Conservation (phyloP, 2,888 invertebrate species). For the Epinotia nisella region DNA sequence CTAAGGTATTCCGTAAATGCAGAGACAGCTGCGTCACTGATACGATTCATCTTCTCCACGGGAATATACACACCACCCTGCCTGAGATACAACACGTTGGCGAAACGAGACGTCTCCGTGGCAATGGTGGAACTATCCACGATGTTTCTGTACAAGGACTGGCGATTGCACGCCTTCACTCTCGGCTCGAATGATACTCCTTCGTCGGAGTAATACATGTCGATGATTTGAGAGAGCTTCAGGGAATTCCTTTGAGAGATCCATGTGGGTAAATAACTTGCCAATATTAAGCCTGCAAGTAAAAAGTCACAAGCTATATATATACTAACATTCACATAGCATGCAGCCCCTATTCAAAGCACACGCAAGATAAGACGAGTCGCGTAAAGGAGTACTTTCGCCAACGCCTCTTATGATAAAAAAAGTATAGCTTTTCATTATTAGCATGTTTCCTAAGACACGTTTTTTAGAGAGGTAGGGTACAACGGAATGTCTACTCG, state of each 20-base stretch:
- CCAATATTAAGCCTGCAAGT: constrained; percentile 83
- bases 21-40: constrained; percentile 75
- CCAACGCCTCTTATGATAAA: too few relatives aligned
- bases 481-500: too few relatives aligned
- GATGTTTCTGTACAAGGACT: constrained; percentile 71
- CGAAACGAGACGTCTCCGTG: constrained; percentile 74
- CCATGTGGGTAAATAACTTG: constrained; percentile 82
- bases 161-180: constrained; percentile 85
- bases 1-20: constrained; percentile 81
- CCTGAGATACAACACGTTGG: constrained; percentile 71
- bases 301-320: not conserved
- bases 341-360: too few relatives aligned
- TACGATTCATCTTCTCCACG: constrained; percentile 74
- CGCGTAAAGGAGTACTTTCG: too few relatives aligned
- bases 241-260: constrained; percentile 77
- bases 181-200: constrained; percentile 84
- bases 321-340: not conserved
- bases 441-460: too few relatives aligned
- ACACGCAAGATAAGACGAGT: too few relatives aligned
- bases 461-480: too few relatives aligned
- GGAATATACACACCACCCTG: constrained; percentile 76
- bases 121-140: constrained; percentile 69
- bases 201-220: constrained; percentile 88
- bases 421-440: too few relatives aligned
- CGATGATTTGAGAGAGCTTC: constrained; percentile 86